Evolutionary conservation across 2,797 vertebrate genomes (phyloP).

Genomic region (Vireo griseus): DNA sequence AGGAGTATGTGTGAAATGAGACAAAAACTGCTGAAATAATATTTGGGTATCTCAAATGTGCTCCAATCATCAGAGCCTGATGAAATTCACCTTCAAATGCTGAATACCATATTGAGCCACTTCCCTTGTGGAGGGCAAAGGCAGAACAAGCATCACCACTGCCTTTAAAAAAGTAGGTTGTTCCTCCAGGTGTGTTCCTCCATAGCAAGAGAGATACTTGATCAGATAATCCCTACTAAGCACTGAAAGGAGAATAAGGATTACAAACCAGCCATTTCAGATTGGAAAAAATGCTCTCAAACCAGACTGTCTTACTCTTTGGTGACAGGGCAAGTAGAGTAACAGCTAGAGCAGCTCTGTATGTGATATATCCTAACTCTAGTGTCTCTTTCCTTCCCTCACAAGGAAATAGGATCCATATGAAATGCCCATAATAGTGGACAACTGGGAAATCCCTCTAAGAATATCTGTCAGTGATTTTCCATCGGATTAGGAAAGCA

Average conservation of each 20-base stretch:
- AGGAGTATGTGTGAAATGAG: neutral
- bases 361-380: neutral
- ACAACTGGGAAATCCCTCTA: neutral
- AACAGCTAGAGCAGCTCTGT: neutral
- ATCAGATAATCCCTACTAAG: neutral
- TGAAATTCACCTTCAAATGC: neutral
- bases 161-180: neutral
- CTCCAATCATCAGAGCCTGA: neutral
- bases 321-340: neutral
- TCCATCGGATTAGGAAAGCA: neutral
- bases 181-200: neutral
- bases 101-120: neutral
- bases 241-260: neutral
- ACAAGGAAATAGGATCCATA: neutral
- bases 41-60: neutral
- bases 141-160: neutral
- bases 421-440: neutral
- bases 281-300: neutral
- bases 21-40: neutral
- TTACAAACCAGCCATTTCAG: neutral
- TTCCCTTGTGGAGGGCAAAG: neutral
- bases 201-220: neutral
- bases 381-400: neutral
- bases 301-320: neutral
- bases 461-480: neutral